Evolutionary conservation across 2,888 invertebrate species (phyloP).

Genomic region (Rapana venosa): DNA sequence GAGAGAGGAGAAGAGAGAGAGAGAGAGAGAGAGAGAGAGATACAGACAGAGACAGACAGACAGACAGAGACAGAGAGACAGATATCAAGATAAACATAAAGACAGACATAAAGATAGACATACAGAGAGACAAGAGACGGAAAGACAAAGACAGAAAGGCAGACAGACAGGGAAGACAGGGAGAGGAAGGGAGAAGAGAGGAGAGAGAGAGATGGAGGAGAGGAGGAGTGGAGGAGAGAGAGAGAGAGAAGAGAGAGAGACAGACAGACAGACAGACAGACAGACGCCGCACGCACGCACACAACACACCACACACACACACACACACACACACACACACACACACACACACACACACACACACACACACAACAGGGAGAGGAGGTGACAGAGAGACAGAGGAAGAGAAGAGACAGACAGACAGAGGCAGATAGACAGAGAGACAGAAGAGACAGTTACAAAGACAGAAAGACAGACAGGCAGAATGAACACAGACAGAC

Average conservation of each 20-base stretch:
- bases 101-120: not conserved
- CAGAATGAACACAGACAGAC: not conserved
- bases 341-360: slow-evolving; percentile 29
- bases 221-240: not conserved
- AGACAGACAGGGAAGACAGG: not conserved
- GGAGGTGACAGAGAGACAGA: not conserved
- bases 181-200: not conserved
- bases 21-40: slow-evolving; percentile 7
- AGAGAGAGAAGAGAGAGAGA: not conserved
- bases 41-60: not conserved
- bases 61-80: slow-evolving; percentile 13
- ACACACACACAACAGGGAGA: not conserved
- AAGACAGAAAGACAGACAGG: not conserved
- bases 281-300: not conserved
- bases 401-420: not conserved
- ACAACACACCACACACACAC: not conserved
- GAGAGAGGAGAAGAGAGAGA: not conserved
- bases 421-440: no score
- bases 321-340: slow-evolving; percentile 6
- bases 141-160: no score
- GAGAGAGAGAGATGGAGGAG: not conserved
- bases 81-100: no score
- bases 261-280: not conserved
- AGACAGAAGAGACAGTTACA: not conserved
- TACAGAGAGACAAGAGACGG: no score